These are phyloP conservation scores for Esox niger DNA, from an alignment of 2,113 vertebrate species.

Conservation along the genomic window DNA sequence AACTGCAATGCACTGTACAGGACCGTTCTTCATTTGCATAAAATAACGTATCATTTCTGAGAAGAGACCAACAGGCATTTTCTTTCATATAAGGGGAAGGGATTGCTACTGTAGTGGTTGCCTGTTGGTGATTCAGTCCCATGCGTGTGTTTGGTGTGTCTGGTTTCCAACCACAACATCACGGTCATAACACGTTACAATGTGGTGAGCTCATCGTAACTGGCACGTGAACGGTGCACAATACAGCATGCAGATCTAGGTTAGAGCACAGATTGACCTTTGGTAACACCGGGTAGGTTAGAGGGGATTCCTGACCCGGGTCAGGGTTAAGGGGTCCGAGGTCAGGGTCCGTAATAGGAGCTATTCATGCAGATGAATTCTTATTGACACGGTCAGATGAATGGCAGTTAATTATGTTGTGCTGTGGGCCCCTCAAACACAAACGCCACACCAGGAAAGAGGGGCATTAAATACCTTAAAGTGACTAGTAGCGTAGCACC, in stretches of 20 bases:
- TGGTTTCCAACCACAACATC: not conserved
- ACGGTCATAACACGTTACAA: too few species aligned
- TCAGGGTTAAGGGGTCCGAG: not conserved
- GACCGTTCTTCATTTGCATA: not conserved
- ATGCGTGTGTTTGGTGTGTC: not conserved
- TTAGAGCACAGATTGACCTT: not conserved
- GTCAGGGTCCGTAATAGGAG: constrained; percentile 8
- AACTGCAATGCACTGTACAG: not conserved
- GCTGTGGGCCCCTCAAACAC: constrained; percentile 53
- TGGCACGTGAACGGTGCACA: not conserved
- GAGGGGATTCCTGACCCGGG: not conserved
- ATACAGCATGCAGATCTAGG: not conserved
- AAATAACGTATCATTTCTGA: not conserved
- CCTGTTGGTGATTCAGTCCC: not conserved
- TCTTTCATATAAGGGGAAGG: not conserved
- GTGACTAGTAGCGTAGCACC: constrained; percentile 61
- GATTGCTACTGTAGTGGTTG: not conserved
- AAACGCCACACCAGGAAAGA: constrained; percentile 32
- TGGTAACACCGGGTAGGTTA: not conserved
- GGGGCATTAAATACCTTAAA: constrained; percentile 61
- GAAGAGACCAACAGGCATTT: not conserved
- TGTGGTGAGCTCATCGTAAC: not conserved
- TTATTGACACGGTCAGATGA: constrained; percentile 54
- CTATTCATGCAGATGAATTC: constrained; percentile 56
- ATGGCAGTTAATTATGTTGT: constrained; percentile 59